A percentile compares a stretch with the other conserved stretches of the same genome.
phyloP scores from a whole-genome alignment of 2,113 vertebrate species.

The Pogonocichla stellata region DNA sequence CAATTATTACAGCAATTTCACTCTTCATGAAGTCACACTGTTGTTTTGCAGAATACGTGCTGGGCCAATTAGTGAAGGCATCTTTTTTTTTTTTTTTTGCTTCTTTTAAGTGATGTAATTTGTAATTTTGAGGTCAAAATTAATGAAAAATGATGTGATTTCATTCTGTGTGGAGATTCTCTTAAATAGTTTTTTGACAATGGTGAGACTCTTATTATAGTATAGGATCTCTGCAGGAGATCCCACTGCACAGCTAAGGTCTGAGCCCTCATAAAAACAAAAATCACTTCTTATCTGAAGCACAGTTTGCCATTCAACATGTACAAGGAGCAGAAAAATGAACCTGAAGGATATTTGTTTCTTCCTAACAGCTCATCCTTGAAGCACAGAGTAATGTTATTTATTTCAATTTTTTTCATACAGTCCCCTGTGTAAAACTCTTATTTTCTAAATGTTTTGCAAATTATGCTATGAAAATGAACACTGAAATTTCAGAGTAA shows the following conservation, averaged over 20 bases:
- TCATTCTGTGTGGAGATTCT: not conserved
- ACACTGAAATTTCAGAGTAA: not conserved
- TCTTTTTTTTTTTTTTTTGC: not conserved
- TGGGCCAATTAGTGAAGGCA: not conserved
- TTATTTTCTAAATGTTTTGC: not conserved
- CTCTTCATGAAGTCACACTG: not conserved
- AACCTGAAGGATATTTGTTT: not conserved
- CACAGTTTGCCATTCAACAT: not conserved
- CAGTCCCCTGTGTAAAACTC: not conserved
- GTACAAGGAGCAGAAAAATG: not conserved
- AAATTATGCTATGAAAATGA: not conserved
- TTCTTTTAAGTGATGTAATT: not conserved
- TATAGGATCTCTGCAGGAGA: not conserved
- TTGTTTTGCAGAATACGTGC: not conserved
- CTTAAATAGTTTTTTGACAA: not conserved
- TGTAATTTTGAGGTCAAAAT: not conserved
- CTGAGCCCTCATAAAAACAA: not conserved
- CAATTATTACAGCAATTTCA: not conserved
- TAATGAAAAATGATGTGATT: not conserved
- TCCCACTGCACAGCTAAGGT: not conserved
- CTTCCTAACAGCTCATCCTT: not conserved
- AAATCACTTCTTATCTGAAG: not conserved
- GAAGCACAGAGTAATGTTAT: not conserved
- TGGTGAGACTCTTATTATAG: not conserved
- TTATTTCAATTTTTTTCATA: not conserved